phyloP scores from a whole-genome alignment of 2,888 invertebrate genomes.

The Pachydiplax longipennis region DNA sequence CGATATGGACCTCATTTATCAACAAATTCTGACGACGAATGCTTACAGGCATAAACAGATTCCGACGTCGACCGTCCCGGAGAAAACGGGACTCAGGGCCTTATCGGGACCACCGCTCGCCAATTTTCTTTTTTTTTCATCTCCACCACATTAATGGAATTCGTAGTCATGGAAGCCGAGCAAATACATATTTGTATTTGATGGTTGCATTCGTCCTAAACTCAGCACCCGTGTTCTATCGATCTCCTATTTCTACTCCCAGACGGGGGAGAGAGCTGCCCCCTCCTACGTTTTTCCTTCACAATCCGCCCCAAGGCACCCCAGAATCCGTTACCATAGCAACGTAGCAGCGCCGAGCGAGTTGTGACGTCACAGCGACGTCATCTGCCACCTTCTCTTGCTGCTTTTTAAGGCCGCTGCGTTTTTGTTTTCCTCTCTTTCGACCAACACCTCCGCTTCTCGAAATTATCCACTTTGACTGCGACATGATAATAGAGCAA shows the following conservation, averaged over 20 bases:
- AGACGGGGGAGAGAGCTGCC: background rate
- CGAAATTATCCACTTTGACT: background rate
- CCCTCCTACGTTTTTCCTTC: background rate
- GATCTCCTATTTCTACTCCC: background rate
- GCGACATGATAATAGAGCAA: too few relatives aligned
- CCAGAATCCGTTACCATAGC: constrained; percentile 2
- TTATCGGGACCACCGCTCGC: too few relatives aligned
- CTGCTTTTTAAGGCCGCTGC: background rate
- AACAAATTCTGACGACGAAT: too few relatives aligned
- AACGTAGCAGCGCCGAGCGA: background rate
- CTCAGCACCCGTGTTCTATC: background rate
- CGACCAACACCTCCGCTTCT: background rate
- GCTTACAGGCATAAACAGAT: too few relatives aligned
- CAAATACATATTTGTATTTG: background rate
- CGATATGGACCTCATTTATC: too few relatives aligned
- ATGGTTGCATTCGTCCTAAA: background rate
- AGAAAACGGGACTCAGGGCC: too few relatives aligned
- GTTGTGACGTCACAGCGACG: background rate
- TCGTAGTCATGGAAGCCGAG: too few relatives aligned
- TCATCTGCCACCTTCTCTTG: background rate
- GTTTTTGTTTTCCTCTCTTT: background rate
- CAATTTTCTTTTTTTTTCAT: too few relatives aligned
- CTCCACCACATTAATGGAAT: too few relatives aligned
- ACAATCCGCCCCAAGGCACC: background rate
- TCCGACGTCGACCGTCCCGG: too few relatives aligned